A percentile compares a stretch with the other conserved stretches of the same genome.
Conservation (phyloP, 2,888 invertebrate genomes). For the Stictocephala bisonia region DNA sequence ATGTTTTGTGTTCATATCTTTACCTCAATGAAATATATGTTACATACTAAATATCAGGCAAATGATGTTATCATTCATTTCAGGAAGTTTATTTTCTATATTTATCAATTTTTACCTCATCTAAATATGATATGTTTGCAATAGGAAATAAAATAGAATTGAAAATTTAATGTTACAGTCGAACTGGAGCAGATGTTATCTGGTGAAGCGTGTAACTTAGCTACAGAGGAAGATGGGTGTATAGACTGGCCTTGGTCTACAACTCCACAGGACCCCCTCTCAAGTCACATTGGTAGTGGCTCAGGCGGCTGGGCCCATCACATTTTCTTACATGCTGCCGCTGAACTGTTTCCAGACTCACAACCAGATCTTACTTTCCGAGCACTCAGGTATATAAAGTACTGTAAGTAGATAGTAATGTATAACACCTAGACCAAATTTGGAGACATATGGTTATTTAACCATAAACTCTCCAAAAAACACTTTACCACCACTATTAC, state of each 20-base stretch:
- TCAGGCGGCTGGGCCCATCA: slow-evolving; percentile 96
- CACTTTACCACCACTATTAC: too few species aligned
- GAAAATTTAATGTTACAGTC: slow-evolving; percentile 75
- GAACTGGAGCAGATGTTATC: slow-evolving; percentile 91
- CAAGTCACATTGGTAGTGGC: slow-evolving; percentile 76
- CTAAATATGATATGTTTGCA: too few species aligned
- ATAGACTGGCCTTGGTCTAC: slow-evolving; percentile 77
- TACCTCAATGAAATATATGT: too few species aligned
- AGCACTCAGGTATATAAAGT: slow-evolving; percentile 77
- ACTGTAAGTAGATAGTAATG: too few species aligned
- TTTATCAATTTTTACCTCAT: too few species aligned
- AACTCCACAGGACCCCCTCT: slow-evolving; percentile 61
- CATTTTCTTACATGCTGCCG: slow-evolving; percentile 83
- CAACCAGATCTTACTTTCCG: slow-evolving; percentile 73
- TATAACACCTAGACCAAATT: neutral
- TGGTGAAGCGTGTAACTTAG: slow-evolving; percentile 69
- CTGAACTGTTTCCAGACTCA: slow-evolving; percentile 75
- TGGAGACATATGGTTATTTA: too few species aligned
- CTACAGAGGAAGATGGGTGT: slow-evolving; percentile 66
- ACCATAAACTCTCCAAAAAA: too few species aligned
- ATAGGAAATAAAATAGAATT: too few species aligned
- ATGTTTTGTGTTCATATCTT: too few species aligned
- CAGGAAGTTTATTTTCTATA: too few species aligned
- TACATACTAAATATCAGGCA: too few species aligned
- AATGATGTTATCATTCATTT: too few species aligned